Base-by-base conservation (phyloP, 2,797 vertebrate species). In the Thaleichthys pacificus region DNA sequence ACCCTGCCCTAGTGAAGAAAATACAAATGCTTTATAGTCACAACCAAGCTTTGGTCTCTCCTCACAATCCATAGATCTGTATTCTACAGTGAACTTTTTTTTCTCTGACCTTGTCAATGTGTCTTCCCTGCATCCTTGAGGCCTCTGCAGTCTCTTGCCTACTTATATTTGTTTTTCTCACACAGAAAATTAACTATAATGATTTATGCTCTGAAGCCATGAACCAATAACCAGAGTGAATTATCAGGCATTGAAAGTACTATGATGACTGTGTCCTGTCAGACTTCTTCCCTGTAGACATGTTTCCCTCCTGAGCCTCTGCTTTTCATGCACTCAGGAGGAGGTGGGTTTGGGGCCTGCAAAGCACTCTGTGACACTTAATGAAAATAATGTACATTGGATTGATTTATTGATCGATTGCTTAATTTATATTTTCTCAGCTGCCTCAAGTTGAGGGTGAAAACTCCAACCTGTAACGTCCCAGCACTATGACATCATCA, bases 401-500 rank as follows among this genome's bases (percentile, higher is more conserved):
- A 56, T 19, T 49, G 11, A 56, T 56, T 68, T 26, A 32, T 32
- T 28, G 15, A 68, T 14, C 35, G 11, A 42, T 14, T 58, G 28
- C 7, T 61, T 60, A 11, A 72, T 7, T 42, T 42, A 11, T 54
- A 26, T 82, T 15, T 78, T 72, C 60, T 74, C 26, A 90, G 86
- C 75, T 80, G 56, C 80, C 80, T 68, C 22, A 57, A 69, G 68
- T 72, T 72, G 75, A 87, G 75, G 83, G 89, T 90, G 86, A 86
- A 73, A 38, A 56, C 62, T 69, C 47, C 51, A 35, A 7, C 68
- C 66, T 86, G 74, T 30, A 85, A 68, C 8, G 0, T 75, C 54
- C 9, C 66, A 42, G 76, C 80, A 82, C n/a, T 35, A 92, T 89
- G 89, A 84, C 80, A 81, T 81, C 85, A 82, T 84, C 79, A 78